These are phyloP conservation scores for Prunella strophiata DNA, from an alignment of 2,797 vertebrate species.

Conservation along the genomic window DNA sequence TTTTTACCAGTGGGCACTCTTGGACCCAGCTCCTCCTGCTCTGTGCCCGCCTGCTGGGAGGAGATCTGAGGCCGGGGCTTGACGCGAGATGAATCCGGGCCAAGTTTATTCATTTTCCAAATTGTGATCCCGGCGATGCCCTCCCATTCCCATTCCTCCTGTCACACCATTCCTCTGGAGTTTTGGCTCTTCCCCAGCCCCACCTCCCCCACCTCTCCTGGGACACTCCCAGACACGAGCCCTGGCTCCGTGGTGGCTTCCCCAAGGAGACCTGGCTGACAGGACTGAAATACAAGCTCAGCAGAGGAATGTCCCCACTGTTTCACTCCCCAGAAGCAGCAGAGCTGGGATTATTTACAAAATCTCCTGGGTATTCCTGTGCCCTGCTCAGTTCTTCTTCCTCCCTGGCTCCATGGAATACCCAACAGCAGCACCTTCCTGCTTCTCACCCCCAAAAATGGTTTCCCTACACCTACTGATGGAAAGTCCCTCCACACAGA, in stretches of 20 bases:
- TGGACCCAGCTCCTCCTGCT: not conserved
- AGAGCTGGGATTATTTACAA: not conserved
- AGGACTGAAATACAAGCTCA: not conserved
- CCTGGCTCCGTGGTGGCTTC: not conserved
- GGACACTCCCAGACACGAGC: not conserved
- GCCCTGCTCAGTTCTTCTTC: not conserved
- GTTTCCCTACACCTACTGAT: not conserved
- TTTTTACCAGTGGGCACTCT: not conserved
- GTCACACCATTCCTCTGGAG: not conserved
- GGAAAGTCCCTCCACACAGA: not conserved
- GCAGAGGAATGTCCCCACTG: not conserved
- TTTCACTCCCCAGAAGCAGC: not conserved
- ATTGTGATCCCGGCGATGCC: not conserved
- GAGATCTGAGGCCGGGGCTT: not conserved
- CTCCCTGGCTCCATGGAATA: not conserved
- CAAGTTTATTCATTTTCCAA: not conserved
- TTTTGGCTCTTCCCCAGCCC: not conserved
- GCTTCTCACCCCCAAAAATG: rapidly evolving
- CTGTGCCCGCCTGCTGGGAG: not conserved
- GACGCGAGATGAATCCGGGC: not conserved
- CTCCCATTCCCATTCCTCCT: not conserved
- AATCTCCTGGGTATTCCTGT: rapidly evolving
- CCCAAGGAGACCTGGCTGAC: not conserved
- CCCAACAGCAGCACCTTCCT: rapidly evolving
- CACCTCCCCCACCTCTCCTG: not conserved